Conservation (phyloP, 2,888 invertebrate species). For the Sphecodes monilicornis region DNA sequence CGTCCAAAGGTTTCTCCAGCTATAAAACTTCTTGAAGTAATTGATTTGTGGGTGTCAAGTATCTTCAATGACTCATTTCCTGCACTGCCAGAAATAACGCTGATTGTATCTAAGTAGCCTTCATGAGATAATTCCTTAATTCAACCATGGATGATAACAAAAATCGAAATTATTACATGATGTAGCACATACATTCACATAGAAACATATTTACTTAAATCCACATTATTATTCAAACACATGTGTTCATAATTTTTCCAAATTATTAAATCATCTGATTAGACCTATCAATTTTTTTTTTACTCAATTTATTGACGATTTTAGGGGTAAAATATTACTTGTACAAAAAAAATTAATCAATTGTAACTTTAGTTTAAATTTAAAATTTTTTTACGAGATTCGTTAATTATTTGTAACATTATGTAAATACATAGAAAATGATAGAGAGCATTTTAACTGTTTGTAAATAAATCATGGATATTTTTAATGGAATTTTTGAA, state of each 20-base stretch:
- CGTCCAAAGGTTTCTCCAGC: background rate
- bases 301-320: too few relatives aligned
- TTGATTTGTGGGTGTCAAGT: conserved; percentile 8
- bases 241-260: background rate
- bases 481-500: background rate
- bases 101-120: background rate
- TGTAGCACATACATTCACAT: background rate
- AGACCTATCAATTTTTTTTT: too few relatives aligned
- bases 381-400: too few relatives aligned
- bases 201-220: background rate
- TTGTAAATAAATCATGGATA: background rate
- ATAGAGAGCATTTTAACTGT: too few relatives aligned
- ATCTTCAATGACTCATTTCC: background rate
- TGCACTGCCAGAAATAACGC: conserved; percentile 16
- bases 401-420: too few relatives aligned
- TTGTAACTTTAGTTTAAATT: background rate
- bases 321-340: background rate
- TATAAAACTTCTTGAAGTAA: conserved; percentile 9
- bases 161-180: background rate
- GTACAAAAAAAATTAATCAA: background rate
- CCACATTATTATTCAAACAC: background rate
- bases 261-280: too few relatives aligned
- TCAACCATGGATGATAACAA: background rate
- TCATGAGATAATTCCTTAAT: conserved; percentile 15
- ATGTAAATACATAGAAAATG: too few relatives aligned